phyloP scores from a whole-genome alignment of 2,113 vertebrate genomes.

The Phrynosoma blainvillii region DNA sequence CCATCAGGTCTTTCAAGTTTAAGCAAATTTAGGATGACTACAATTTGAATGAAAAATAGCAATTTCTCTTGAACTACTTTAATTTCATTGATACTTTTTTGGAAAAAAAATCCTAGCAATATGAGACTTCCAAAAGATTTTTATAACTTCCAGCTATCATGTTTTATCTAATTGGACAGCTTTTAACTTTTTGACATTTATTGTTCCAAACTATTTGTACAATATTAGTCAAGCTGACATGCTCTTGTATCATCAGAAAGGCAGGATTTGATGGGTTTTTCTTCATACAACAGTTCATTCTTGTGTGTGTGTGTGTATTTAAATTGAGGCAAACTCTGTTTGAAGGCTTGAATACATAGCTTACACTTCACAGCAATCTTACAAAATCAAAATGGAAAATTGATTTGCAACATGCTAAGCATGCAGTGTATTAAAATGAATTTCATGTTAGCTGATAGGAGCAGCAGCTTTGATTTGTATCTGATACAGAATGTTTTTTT shows the following conservation, averaged over 20 bases:
- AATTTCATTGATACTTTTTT: neutral
- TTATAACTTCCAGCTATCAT: neutral
- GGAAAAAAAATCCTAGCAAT: neutral
- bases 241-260: neutral
- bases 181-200: neutral
- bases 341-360: constrained; percentile 3
- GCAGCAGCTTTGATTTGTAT: constrained; percentile 55
- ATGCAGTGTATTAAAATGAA: constrained; percentile 57
- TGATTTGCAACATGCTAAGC: constrained; percentile 56
- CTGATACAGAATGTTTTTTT: constrained; percentile 63
- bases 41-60: neutral
- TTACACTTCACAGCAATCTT: constrained; percentile 36
- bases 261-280: constrained; percentile 18
- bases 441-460: constrained; percentile 54
- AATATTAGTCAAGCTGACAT: neutral
- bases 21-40: neutral
- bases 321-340: constrained; percentile 31
- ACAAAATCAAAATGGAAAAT: constrained; percentile 59
- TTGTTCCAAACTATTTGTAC: constrained; percentile 2
- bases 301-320: neutral
- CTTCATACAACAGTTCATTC: constrained; percentile 28
- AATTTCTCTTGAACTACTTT: neutral
- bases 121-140: neutral
- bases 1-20: neutral
- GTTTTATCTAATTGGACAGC: neutral